These are phyloP conservation scores for Syrphus vitripennis DNA, from an alignment of 2,888 invertebrate species.

Conservation along the genomic window DNA sequence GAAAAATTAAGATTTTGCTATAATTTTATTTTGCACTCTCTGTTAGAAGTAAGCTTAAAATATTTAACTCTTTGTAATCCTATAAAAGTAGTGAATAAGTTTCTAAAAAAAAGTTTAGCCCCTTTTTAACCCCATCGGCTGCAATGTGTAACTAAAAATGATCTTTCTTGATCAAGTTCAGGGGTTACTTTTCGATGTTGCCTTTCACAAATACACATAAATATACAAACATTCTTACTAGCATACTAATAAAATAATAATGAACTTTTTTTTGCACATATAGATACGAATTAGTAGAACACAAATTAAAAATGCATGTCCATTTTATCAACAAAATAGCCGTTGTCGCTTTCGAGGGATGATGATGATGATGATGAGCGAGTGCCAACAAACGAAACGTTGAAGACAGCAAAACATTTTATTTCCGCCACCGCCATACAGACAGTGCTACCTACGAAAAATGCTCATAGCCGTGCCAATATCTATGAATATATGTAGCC, in stretches of 20 bases:
- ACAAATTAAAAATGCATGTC: slow-evolving; percentile 35
- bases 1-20: too few relatives aligned
- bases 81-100: too few relatives aligned
- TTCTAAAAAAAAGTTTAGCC: neutral
- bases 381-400: neutral
- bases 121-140: neutral
- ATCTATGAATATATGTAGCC: neutral
- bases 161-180: neutral
- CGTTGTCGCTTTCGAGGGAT: neutral
- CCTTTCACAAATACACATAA: too few relatives aligned
- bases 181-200: slow-evolving; percentile 6
- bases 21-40: too few relatives aligned
- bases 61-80: too few relatives aligned
- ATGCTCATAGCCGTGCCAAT: neutral
- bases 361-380: neutral
- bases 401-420: neutral
- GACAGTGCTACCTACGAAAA: neutral
- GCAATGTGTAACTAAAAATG: slow-evolving; percentile 15
- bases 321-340: neutral
- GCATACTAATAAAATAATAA: neutral
- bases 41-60: too few relatives aligned
- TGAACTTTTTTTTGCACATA: neutral
- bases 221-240: neutral
- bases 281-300: slow-evolving; percentile 23
- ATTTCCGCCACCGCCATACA: slow-evolving; percentile 26